phyloP scores from a whole-genome alignment of 2,888 invertebrate genomes.

The Ceramica pisi region DNA sequence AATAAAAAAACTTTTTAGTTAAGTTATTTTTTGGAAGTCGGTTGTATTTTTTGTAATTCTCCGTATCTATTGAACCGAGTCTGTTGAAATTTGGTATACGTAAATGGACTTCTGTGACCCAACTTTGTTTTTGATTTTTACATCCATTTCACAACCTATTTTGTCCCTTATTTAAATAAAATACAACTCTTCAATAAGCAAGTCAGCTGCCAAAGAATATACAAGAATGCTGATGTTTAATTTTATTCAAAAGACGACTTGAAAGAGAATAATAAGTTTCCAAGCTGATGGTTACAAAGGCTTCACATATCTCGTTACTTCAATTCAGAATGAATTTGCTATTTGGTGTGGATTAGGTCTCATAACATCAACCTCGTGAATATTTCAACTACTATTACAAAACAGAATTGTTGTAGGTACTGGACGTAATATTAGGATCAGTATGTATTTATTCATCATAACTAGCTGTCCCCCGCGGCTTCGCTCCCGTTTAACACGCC shows the following conservation, averaged over 20 bases:
- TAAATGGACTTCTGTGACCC: too few relatives aligned
- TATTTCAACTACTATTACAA: conserved; percentile 20
- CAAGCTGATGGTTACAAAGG: conserved; percentile 1
- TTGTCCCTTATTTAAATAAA: too few relatives aligned
- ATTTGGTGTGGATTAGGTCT: conserved; percentile 8
- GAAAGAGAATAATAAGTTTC: neutral
- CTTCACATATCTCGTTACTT: conserved; percentile 18
- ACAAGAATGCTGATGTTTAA: neutral
- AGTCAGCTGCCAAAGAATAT: neutral
- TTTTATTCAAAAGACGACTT: neutral
- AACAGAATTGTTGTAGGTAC: neutral
- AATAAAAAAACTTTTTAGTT: too few relatives aligned
- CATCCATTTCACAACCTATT: too few relatives aligned
- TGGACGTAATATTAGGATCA: neutral
- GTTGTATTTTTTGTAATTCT: too few relatives aligned
- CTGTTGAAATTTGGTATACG: too few relatives aligned
- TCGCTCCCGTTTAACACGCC: too few relatives aligned
- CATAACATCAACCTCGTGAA: conserved; percentile 4
- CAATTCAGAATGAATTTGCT: conserved; percentile 29
- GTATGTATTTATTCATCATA: neutral
- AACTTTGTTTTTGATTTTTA: too few relatives aligned
- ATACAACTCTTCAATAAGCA: neutral
- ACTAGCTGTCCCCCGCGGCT: too few relatives aligned
- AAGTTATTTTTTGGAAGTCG: too few relatives aligned
- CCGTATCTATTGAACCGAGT: too few relatives aligned